phyloP scores from a whole-genome alignment of 1,140 invertebrate genomes.

The Drosophila jambulina region DNA sequence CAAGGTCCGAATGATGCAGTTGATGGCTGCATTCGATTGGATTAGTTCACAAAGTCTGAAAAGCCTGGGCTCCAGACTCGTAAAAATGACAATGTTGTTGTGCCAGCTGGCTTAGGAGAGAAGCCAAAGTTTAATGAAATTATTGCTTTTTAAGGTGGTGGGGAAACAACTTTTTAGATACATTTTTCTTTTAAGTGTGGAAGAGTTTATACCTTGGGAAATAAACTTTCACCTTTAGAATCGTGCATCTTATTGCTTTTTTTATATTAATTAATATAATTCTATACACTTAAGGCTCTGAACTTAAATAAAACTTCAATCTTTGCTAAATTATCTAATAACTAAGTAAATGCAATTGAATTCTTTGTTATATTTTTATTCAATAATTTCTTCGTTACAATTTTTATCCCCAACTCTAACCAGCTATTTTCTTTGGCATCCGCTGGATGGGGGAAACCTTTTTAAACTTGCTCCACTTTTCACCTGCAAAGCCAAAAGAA shows the following conservation, averaged over 20 bases:
- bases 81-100: conserved; percentile 31
- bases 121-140: conserved; percentile 27
- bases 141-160: not conserved
- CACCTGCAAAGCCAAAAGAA: conserved; percentile 28
- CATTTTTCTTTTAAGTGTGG: not conserved
- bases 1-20: conserved; percentile 32
- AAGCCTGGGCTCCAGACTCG: conserved; percentile 14
- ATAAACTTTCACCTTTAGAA: not conserved
- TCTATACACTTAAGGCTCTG: not conserved
- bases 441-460: conserved; percentile 19
- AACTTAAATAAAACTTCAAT: not conserved
- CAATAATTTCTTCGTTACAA: conserved; percentile 4
- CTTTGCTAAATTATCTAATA: not conserved
- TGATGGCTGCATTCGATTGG: conserved; percentile 61
- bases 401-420: not conserved
- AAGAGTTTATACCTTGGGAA: not conserved
- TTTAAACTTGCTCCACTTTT: conserved; percentile 46
- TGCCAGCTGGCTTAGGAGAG: not conserved
- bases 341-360: too few species aligned
- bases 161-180: not conserved
- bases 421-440: conserved; percentile 4
- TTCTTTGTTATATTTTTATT: not conserved
- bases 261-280: not conserved
- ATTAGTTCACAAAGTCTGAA: conserved; percentile 36
- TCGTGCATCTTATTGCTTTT: not conserved